phyloP scores from a whole-genome alignment of 2,888 invertebrate species.

The Lasioglossum morio region DNA sequence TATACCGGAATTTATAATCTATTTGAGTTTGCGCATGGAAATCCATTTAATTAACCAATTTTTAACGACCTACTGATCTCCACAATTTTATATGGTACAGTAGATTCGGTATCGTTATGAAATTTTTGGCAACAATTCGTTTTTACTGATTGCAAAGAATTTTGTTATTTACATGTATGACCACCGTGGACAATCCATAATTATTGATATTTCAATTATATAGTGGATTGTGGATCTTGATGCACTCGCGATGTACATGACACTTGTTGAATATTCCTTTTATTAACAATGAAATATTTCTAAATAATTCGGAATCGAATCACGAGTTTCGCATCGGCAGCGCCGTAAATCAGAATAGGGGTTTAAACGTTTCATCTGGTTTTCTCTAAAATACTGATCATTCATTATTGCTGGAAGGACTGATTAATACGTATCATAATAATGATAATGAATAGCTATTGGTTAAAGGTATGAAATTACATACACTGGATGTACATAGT shows the following conservation, averaged over 20 bases:
- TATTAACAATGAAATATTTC: neutral
- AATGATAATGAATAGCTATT: neutral
- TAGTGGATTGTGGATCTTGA: neutral
- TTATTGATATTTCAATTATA: neutral
- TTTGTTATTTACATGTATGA: neutral
- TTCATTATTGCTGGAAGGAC: too few species aligned
- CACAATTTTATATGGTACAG: neutral
- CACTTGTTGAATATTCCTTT: neutral
- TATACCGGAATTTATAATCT: too few species aligned
- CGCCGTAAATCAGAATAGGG: neutral
- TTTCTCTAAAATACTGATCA: neutral
- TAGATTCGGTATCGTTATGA: neutral
- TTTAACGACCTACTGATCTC: neutral
- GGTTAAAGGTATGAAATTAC: neutral
- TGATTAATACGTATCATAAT: neutral
- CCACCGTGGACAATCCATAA: neutral
- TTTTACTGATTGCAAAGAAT: neutral
- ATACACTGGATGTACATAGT: too few species aligned
- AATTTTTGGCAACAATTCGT: neutral
- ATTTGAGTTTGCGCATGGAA: too few species aligned
- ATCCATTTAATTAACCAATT: neutral
- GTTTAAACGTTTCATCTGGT: too few species aligned
- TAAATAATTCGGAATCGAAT: neutral
- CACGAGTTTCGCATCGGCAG: neutral
- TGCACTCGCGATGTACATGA: neutral